These are phyloP conservation scores for Cynaeus angustus DNA, from an alignment of 2,888 invertebrate species.

Conservation along the genomic window DNA sequence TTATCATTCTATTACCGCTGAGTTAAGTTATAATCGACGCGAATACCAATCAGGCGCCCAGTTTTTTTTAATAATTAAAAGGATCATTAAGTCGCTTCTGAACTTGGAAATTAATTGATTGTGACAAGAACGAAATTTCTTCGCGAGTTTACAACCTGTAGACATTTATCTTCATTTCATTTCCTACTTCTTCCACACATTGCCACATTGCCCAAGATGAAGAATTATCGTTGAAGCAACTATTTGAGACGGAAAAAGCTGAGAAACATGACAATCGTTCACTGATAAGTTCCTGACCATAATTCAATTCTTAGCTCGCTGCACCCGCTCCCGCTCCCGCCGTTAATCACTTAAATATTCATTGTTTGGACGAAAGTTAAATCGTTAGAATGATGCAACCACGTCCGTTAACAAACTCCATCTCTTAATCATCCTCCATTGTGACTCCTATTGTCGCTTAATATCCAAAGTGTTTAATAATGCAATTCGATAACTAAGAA, in stretches of 20 bases:
- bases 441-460: constrained; percentile 53
- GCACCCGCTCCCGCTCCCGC: neutral
- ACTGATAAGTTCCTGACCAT: no score
- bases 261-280: no score
- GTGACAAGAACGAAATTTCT: neutral
- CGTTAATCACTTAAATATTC: neutral
- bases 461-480: constrained; percentile 53
- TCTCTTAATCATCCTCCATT: constrained; percentile 49
- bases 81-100: constrained; percentile 1
- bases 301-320: no score
- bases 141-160: no score
- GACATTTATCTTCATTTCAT: no score
- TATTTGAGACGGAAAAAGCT: no score
- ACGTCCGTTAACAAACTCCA: neutral
- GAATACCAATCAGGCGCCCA: constrained; percentile 11
- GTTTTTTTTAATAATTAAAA: neutral
- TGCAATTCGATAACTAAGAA: constrained; percentile 56
- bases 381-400: neutral
- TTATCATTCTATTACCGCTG: constrained; percentile 22
- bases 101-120: neutral
- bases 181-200: no score
- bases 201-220: no score
- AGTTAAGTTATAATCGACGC: constrained; percentile 9
- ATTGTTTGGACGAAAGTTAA: constrained; percentile 1
- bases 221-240: no score